Conservation (phyloP, 2,888 invertebrate species). For the Rhogogaster chlorosoma region DNA sequence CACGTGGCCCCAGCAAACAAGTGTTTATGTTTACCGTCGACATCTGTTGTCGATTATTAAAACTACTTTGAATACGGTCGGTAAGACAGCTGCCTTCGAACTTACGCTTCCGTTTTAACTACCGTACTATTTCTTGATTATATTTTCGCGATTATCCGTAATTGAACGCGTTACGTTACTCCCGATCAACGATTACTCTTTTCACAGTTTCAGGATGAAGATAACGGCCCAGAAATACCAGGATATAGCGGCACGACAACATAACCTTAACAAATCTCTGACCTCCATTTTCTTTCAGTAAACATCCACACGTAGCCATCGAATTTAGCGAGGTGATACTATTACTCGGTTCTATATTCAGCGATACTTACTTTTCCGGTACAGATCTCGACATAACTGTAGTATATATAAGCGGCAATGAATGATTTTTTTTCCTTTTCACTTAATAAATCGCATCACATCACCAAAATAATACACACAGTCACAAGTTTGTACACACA, state of each 20-base stretch:
- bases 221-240: background rate
- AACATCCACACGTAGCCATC: constrained; percentile 41
- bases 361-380: constrained; percentile 68
- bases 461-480: constrained; percentile 58
- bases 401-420: background rate
- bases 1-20: constrained; percentile 17
- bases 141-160: background rate
- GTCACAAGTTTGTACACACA: constrained; percentile 56
- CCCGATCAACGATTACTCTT: background rate
- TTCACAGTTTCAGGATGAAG: background rate
- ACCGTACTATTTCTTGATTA: background rate
- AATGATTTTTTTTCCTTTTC: constrained; percentile 40
- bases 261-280: constrained; percentile 66
- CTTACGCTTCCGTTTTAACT: background rate
- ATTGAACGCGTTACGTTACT: background rate
- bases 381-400: constrained; percentile 65
- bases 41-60: constrained; percentile 11
- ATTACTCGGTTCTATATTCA: background rate
- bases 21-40: constrained; percentile 5
- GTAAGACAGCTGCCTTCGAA: background rate
- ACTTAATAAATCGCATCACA: constrained; percentile 55
- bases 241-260: constrained; percentile 55
- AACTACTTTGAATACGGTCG: background rate
- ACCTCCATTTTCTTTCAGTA: constrained; percentile 53
- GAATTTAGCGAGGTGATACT: background rate